Conservation (phyloP, 2,797 vertebrate genomes). For the Coreius guichenoti region DNA sequence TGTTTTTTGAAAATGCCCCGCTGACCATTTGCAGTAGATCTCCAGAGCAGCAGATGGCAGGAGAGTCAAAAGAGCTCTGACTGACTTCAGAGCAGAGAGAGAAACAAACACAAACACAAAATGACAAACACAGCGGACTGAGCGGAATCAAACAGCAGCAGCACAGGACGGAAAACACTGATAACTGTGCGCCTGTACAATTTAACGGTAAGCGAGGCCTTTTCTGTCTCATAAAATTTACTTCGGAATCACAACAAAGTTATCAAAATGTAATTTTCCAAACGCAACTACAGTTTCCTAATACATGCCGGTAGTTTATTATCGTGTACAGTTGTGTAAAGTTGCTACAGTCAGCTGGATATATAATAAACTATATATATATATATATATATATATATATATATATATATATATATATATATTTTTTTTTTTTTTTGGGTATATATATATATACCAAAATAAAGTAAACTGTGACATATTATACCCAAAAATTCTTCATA, state of each 20-base stretch:
- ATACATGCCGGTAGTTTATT: too few relatives aligned
- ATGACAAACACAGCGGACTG: not conserved
- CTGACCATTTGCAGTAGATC: not conserved
- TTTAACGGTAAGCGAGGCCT: not conserved
- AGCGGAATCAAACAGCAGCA: not conserved
- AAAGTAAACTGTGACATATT: too few relatives aligned
- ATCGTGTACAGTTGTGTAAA: not conserved
- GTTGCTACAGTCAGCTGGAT: not conserved
- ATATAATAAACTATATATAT: too few relatives aligned
- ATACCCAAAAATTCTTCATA: too few relatives aligned
- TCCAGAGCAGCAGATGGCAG: constrained; percentile 3
- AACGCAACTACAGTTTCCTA: not conserved
- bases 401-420: too few relatives aligned
- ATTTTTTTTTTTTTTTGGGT: too few relatives aligned
- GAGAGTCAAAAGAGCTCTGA: not conserved
- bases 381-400: too few relatives aligned
- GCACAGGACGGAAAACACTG: not conserved
- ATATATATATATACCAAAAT: too few relatives aligned
- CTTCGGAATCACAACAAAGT: not conserved
- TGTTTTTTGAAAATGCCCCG: not conserved
- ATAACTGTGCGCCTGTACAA: not conserved
- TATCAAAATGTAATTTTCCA: not conserved
- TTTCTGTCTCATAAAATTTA: not conserved
- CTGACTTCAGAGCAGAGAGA: too few relatives aligned
- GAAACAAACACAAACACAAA: not conserved